A percentile compares a stretch with the other conserved stretches of the same genome.
phyloP scores from a whole-genome alignment of 2,888 invertebrate genomes.

The Patella ulyssiponensis region DNA sequence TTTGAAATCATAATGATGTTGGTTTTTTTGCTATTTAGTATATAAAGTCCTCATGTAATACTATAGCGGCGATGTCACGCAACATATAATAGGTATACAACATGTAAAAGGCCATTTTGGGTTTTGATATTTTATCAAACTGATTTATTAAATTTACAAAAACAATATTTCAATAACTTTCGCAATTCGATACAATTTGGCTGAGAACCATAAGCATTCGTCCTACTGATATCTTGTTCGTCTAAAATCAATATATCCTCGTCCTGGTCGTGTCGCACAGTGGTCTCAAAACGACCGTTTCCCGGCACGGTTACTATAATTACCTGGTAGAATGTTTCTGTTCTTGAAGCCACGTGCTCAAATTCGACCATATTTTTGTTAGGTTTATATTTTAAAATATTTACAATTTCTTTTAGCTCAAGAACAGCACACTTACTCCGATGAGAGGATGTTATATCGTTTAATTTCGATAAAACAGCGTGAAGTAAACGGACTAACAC shows the following conservation, averaged over 20 bases:
- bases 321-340: constrained; percentile 41
- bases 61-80: too few relatives aligned
- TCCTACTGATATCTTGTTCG: constrained; percentile 40
- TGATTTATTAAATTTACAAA: too few relatives aligned
- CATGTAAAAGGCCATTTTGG: too few relatives aligned
- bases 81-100: too few relatives aligned
- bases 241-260: constrained; percentile 37
- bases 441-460: constrained; percentile 34
- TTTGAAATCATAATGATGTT: too few relatives aligned
- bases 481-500: constrained; percentile 78
- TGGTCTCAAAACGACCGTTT: constrained; percentile 47
- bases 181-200: constrained; percentile 34
- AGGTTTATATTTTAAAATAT: constrained; percentile 19
- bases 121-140: too few relatives aligned
- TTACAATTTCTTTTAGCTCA: constrained; percentile 57
- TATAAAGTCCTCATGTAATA: too few relatives aligned
- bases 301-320: constrained; percentile 44
- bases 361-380: not conserved
- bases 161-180: too few relatives aligned
- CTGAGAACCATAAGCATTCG: constrained; percentile 49
- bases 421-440: constrained; percentile 78
- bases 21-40: too few relatives aligned
- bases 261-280: constrained; percentile 33
- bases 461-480: constrained; percentile 76
- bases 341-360: constrained; percentile 69